Evolutionary conservation across 2,888 invertebrate species (phyloP).

Genomic region (Cenopis cana): DNA sequence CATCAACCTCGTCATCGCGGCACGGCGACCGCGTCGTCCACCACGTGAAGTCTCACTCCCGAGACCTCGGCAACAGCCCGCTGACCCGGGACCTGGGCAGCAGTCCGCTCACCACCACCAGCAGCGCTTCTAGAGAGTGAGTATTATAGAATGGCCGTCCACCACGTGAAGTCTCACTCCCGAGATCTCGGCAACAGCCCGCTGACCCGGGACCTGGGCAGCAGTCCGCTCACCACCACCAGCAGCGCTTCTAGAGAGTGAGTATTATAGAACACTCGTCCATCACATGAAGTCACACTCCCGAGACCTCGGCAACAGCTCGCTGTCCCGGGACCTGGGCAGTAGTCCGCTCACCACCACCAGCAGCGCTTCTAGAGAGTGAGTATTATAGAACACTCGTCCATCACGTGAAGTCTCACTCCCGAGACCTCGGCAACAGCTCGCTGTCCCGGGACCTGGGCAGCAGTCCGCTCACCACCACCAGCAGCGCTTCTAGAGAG

Average conservation of each 20-base stretch:
- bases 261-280: slow-evolving; percentile 57
- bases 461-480: slow-evolving; percentile 72
- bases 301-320: slow-evolving; percentile 75
- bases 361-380: slow-evolving; percentile 76
- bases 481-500: slow-evolving; percentile 75
- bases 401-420: slow-evolving; percentile 81
- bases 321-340: slow-evolving; percentile 75
- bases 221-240: slow-evolving; percentile 72
- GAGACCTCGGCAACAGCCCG: slow-evolving; percentile 77
- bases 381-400: slow-evolving; percentile 57
- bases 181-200: slow-evolving; percentile 77
- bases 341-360: slow-evolving; percentile 73
- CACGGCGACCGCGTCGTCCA: slow-evolving; percentile 74
- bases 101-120: slow-evolving; percentile 73
- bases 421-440: slow-evolving; percentile 76
- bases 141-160: slow-evolving; percentile 58
- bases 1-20: slow-evolving; percentile 70
- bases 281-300: slow-evolving; percentile 82
- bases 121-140: slow-evolving; percentile 77
- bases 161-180: slow-evolving; percentile 81
- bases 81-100: slow-evolving; percentile 75
- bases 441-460: slow-evolving; percentile 76
- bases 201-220: slow-evolving; percentile 74
- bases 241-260: slow-evolving; percentile 76
- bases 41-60: slow-evolving; percentile 80